A percentile compares a stretch with the other conserved stretches of the same genome.
These are phyloP conservation scores for Danio choprae DNA, from an alignment of 2,797 vertebrate species.

Conservation along the genomic window DNA sequence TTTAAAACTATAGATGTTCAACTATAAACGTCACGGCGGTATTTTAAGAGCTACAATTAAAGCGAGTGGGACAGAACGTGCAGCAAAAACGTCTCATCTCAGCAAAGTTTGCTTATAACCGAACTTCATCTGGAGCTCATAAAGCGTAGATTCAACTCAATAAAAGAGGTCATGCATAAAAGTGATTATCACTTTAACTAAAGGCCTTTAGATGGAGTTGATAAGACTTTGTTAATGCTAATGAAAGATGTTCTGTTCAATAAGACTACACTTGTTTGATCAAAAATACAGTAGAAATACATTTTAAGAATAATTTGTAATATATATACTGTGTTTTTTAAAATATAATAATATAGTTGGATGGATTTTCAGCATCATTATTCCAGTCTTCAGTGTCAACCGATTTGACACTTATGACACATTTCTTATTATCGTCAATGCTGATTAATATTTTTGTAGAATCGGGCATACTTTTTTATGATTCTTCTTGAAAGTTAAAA, in stretches of 20 bases:
- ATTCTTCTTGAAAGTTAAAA: neutral
- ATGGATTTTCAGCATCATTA: neutral
- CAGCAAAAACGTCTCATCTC: constrained; percentile 7
- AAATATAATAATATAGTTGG: too few species aligned
- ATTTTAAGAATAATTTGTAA: too few species aligned
- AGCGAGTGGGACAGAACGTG: constrained; percentile 3
- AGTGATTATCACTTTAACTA: neutral
- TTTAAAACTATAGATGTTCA: constrained; percentile 37
- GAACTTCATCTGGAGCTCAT: neutral
- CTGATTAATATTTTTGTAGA: neutral
- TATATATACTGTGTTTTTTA: too few species aligned
- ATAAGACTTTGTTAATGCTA: neutral
- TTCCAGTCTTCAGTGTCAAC: neutral
- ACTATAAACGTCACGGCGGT: constrained; percentile 13
- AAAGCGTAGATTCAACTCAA: neutral
- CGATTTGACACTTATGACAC: neutral
- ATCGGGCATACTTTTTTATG: neutral
- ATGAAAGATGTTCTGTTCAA: neutral
- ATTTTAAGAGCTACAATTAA: constrained; percentile 34
- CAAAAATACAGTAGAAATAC: neutral
- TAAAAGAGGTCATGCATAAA: neutral
- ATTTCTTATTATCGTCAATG: neutral
- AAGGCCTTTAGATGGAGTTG: neutral
- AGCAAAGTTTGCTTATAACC: neutral
- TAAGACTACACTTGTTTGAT: constrained; percentile 7